Conservation (phyloP, 2,113 vertebrate genomes). For the Diphyllodes magnificus region DNA sequence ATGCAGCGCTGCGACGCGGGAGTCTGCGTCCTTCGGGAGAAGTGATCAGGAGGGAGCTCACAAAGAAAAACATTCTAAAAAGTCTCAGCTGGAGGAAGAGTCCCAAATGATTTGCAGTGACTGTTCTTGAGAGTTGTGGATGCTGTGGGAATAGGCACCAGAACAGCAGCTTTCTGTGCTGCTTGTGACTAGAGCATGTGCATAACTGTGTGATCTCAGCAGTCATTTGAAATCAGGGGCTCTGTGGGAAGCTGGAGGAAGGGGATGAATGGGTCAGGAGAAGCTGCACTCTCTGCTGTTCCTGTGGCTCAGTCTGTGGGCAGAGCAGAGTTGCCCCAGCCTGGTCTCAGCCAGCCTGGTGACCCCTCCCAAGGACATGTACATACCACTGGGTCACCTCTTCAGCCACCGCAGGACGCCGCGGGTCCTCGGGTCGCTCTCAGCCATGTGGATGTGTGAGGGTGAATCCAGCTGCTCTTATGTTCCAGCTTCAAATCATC, state of each 20-base stretch:
- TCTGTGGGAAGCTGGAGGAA: conserved; percentile 9
- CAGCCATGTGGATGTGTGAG: background rate
- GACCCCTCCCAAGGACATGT: background rate
- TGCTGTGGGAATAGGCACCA: conserved; percentile 46
- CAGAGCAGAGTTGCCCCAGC: conserved; percentile 20
- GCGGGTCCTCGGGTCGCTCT: background rate
- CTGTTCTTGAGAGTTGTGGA: conserved; percentile 50
- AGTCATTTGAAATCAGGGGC: conserved; percentile 18
- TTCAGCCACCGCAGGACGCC: background rate
- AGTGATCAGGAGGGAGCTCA: conserved; percentile 70
- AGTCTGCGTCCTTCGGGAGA: conserved; percentile 95
- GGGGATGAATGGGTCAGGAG: background rate
- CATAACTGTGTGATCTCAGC: conserved; percentile 4
- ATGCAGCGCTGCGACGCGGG: conserved; percentile 97
- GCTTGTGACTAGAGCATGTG: conserved; percentile 15
- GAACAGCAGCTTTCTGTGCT: conserved; percentile 57
- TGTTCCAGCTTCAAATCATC: conserved; percentile 34
- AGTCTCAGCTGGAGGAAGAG: background rate
- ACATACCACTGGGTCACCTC: background rate
- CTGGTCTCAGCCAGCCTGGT: background rate
- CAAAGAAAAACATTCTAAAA: background rate
- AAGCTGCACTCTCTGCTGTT: conserved; percentile 11
- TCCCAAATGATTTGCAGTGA: conserved; percentile 58
- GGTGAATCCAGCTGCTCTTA: conserved; percentile 10
- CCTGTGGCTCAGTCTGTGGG: background rate